Evolutionary conservation across 2,113 vertebrate genomes (phyloP).

Genomic region (Bagarius yarrelli): DNA sequence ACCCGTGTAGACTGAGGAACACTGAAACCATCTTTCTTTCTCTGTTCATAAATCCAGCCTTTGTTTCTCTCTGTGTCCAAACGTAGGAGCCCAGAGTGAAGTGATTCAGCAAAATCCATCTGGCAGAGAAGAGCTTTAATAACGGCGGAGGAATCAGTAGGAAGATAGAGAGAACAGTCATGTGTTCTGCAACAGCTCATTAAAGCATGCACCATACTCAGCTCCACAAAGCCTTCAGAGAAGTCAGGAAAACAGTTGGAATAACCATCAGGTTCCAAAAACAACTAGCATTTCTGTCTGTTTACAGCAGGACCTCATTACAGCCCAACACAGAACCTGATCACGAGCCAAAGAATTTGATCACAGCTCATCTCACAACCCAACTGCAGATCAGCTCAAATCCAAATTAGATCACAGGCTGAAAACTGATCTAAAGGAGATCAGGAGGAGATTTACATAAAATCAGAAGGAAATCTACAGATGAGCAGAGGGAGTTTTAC

Average conservation of each 20-base stretch:
- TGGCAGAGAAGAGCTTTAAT: conserved; percentile 10
- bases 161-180: conserved; percentile 5
- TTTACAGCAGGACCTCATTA: not conserved
- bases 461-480: too few species aligned
- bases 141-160: conserved; percentile 45
- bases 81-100: not conserved
- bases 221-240: not conserved
- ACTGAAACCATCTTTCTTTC: not conserved
- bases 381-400: not conserved
- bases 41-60: conserved; percentile 22
- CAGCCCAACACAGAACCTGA: not conserved
- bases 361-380: not conserved
- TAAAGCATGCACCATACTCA: not conserved
- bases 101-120: conserved; percentile 15
- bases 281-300: not conserved
- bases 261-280: not conserved
- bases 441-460: too few species aligned
- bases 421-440: too few species aligned
- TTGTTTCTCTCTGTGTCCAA: not conserved
- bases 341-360: not conserved
- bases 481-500: too few species aligned
- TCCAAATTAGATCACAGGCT: too few species aligned
- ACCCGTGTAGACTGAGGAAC: conserved; percentile 2
- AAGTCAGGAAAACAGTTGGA: not conserved
- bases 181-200: conserved; percentile 4